phyloP scores from a whole-genome alignment of 2,888 invertebrate genomes.

The Euplexia lucipara region DNA sequence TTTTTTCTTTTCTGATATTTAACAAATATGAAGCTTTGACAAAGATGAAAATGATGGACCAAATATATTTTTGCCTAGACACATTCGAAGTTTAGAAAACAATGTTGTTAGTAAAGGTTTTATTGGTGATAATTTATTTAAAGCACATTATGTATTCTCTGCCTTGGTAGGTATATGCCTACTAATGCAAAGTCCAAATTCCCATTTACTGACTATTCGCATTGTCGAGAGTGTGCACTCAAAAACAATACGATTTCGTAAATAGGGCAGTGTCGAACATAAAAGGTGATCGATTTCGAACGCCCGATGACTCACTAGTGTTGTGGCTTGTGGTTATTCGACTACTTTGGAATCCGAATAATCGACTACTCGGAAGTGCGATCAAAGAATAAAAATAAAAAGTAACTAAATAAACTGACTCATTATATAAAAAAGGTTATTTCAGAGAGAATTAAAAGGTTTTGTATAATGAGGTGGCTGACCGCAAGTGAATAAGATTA shows the following conservation, averaged over 20 bases:
- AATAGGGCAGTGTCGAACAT: slow-evolving; percentile 57
- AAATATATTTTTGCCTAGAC: no score
- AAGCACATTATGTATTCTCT: slow-evolving; percentile 28
- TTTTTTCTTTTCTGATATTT: no score
- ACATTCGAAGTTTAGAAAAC: background rate
- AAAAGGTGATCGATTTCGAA: slow-evolving; percentile 54
- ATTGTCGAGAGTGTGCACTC: slow-evolving; percentile 22
- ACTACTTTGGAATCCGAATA: slow-evolving; percentile 49
- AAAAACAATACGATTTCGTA: slow-evolving; percentile 66
- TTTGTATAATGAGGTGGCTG: slow-evolving; percentile 49
- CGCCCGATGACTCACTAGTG: slow-evolving; percentile 59
- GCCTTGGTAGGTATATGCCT: slow-evolving; percentile 4
- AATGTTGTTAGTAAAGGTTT: background rate
- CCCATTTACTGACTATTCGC: slow-evolving; percentile 35
- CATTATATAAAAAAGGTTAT: slow-evolving; percentile 50
- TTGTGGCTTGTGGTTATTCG: slow-evolving; percentile 42
- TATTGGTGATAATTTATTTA: slow-evolving; percentile 2
- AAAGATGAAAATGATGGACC: no score
- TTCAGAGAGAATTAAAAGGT: slow-evolving; percentile 42
- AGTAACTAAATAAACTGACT: slow-evolving; percentile 46
- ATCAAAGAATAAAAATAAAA: slow-evolving; percentile 49
- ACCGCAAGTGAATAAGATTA: slow-evolving; percentile 56
- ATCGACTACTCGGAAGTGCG: slow-evolving; percentile 48
- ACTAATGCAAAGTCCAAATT: slow-evolving; percentile 28
- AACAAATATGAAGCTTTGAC: no score